Conservation (phyloP, 2,113 vertebrate genomes). For the Trematomus loennbergii region DNA sequence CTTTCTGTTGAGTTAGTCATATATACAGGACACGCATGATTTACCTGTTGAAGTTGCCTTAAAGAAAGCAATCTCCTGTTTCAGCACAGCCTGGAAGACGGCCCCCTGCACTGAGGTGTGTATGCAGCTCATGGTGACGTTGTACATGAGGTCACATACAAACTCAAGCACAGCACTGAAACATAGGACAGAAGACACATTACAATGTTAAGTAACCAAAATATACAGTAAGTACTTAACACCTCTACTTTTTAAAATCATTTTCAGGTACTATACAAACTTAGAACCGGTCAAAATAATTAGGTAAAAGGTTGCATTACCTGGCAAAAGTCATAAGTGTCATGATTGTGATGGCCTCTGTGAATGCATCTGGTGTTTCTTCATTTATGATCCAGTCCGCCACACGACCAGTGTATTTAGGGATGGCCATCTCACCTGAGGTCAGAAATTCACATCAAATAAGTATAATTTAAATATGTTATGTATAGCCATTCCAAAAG, state of each 20-base stretch:
- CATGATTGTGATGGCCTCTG: conserved; percentile 81
- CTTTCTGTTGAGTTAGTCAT: background rate
- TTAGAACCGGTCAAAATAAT: background rate
- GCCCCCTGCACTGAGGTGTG: conserved; percentile 82
- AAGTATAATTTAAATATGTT: background rate
- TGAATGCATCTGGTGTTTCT: conserved; percentile 81
- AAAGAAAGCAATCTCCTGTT: conserved; percentile 85
- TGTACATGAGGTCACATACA: conserved; percentile 83
- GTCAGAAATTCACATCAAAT: background rate
- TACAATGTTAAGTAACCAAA: no score
- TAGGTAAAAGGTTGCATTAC: conserved; percentile 47
- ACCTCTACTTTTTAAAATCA: background rate
- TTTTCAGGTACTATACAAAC: background rate
- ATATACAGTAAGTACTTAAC: no score
- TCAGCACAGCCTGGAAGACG: conserved; percentile 83
- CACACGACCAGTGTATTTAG: conserved; percentile 83
- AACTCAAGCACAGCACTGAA: conserved; percentile 84
- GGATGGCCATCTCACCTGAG: conserved; percentile 86
- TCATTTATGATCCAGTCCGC: conserved; percentile 85
- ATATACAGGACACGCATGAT: background rate
- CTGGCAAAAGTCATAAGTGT: conserved; percentile 79
- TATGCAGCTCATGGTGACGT: conserved; percentile 83
- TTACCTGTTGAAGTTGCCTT: conserved; percentile 75
- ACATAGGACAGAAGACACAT: background rate
- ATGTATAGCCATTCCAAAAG: background rate